These are phyloP conservation scores for Gryllus bimaculatus DNA, from an alignment of 1,140 invertebrate genomes.

Conservation along the genomic window DNA sequence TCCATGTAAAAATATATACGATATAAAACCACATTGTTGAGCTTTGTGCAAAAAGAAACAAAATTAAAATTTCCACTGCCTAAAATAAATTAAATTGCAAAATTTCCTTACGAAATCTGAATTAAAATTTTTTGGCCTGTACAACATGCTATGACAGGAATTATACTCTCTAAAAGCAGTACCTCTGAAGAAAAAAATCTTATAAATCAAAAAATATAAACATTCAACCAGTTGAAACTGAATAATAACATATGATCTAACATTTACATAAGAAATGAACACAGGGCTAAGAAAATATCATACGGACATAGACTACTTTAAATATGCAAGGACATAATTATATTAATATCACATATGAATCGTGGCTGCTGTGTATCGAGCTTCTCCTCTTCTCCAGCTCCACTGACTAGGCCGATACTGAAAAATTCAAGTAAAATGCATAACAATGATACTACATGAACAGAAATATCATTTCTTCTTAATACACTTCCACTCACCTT, in stretches of 20 bases:
- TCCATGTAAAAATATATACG: too few relatives aligned
- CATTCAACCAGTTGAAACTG: too few relatives aligned
- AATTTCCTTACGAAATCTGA: too few relatives aligned
- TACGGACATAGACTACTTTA: not conserved
- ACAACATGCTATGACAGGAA: too few relatives aligned
- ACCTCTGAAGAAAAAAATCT: too few relatives aligned
- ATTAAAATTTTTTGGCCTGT: too few relatives aligned
- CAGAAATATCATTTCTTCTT: not conserved
- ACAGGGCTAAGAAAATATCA: not conserved
- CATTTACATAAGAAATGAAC: not conserved
- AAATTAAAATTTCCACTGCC: too few relatives aligned
- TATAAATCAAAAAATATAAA: too few relatives aligned
- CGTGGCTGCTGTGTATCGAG: conserved; percentile 82
- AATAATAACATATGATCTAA: not conserved
- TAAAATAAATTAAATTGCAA: too few relatives aligned
- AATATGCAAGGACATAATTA: not conserved
- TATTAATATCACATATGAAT: conserved; percentile 69
- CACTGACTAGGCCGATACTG: conserved; percentile 92
- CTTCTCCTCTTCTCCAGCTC: conserved; percentile 79
- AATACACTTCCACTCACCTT: conserved; percentile 53
- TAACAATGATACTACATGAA: conserved; percentile 17
- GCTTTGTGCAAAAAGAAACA: too few relatives aligned
- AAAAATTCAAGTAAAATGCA: conserved; percentile 31
- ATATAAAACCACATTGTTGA: too few relatives aligned
- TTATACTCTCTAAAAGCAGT: too few relatives aligned